Evolutionary conservation across 2,888 invertebrate genomes (phyloP), one percentile per base, ranked within the genome.

Genomic region (Noctuana brunneofusca): DNA sequence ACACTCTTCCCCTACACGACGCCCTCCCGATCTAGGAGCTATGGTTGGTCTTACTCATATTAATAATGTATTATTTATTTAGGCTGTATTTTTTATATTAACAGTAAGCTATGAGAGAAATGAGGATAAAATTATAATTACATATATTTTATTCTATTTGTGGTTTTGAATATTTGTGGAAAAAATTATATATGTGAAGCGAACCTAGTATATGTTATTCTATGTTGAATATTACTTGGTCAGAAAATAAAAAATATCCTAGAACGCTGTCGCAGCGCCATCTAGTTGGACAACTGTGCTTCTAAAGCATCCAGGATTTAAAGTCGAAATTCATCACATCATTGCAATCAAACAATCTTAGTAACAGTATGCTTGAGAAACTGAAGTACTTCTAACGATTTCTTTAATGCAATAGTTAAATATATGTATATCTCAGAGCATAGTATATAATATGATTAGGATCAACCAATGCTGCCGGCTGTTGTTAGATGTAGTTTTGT

Each of bases 1-100:
- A n/a, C n/a, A n/a, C n/a, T n/a, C n/a, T n/a, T n/a, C n/a, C n/a
- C n/a, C n/a, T n/a, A n/a, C n/a, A n/a, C n/a, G n/a, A n/a, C n/a
- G n/a, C n/a, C n/a, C n/a, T n/a, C n/a, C n/a, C n/a, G n/a, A n/a
- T n/a, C n/a, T n/a, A 14, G 63, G 69, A 68, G 70, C 64, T 70
- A 65, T 72, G 75, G 71, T 72, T 71, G 72, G 69, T 71, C 69
- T 65, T 69, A 67, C 69, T 65, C 60, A 52, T 52, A 27, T 27
- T 50, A 22, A 4, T n/a, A n/a, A 9, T 53, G n/a, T 49, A 5
- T 52, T 56, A 30, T 63, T 24, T 35, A 48, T 63, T 24, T 35
- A 48, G 12, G 14, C 41, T 59, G 22, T 35, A 4, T 3, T 35
- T 3, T 0, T 11, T 35, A 11, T 0, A 35, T 8, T 27, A 9